Conservation (phyloP, 2,113 vertebrate genomes). For the Alethe diademata region DNA sequence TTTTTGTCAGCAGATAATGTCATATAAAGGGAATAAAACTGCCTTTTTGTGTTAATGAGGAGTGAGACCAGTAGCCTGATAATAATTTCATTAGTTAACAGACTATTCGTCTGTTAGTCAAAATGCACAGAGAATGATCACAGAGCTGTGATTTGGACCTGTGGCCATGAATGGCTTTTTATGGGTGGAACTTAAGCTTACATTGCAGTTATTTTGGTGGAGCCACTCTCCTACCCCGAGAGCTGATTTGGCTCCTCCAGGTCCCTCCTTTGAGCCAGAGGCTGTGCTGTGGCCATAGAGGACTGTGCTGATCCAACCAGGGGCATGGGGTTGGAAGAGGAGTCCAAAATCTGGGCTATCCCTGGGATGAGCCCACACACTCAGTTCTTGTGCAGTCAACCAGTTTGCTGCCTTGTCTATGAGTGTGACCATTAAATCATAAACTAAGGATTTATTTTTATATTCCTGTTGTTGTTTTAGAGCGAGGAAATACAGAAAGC, state of each 20-base stretch:
- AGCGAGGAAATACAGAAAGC: neutral
- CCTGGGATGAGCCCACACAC: neutral
- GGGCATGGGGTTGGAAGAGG: accelerated
- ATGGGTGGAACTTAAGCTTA: neutral
- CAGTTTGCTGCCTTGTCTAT: neutral
- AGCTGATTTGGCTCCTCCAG: neutral
- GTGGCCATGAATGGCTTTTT: neutral
- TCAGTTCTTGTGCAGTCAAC: accelerated
- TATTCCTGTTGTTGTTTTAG: neutral
- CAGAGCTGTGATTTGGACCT: neutral
- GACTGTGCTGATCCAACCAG: neutral
- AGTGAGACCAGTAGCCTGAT: neutral
- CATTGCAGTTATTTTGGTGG: neutral
- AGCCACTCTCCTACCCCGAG: neutral
- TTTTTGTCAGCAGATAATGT: neutral
- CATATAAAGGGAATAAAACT: neutral
- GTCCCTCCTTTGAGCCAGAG: neutral
- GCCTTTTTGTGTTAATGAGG: neutral
- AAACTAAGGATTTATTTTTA: neutral
- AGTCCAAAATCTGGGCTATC: neutral
- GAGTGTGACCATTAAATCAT: neutral
- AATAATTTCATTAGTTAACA: neutral
- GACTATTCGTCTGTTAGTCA: neutral
- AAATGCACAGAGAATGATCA: neutral
- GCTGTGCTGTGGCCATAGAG: neutral